phyloP scores from a whole-genome alignment of 2,797 vertebrate species.

The Vespertilio murinus region DNA sequence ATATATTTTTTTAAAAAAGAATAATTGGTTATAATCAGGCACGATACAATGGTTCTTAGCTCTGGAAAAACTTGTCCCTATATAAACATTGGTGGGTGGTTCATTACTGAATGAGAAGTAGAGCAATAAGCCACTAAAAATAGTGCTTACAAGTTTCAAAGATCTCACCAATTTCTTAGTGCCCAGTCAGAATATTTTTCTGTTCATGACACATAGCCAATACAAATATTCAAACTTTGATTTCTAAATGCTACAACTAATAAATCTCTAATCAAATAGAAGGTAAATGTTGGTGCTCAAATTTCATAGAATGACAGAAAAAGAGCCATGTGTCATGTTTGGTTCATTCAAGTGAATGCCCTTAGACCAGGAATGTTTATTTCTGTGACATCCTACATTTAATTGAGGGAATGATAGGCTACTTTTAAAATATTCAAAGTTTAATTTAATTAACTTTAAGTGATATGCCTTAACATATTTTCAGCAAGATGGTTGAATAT shows the following conservation, averaged over 20 bases:
- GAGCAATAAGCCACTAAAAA: constrained; percentile 29
- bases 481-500: not conserved
- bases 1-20: not conserved
- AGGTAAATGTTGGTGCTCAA: not conserved
- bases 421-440: not conserved
- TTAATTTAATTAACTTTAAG: constrained; percentile 26
- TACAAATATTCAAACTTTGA: constrained; percentile 21
- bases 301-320: not conserved
- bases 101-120: not conserved
- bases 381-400: not conserved
- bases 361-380: not conserved
- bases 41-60: constrained; percentile 10
- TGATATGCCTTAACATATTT: not conserved
- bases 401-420: not conserved
- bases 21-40: constrained; percentile 59
- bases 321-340: constrained; percentile 34
- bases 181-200: not conserved
- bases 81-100: not conserved
- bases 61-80: constrained; percentile 33
- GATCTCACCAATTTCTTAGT: not conserved
- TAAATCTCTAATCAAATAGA: not conserved
- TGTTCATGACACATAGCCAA: not conserved
- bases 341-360: not conserved
- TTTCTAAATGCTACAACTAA: constrained; percentile 16
- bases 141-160: not conserved